A percentile compares a stretch with the other conserved stretches of the same genome.
phyloP scores from a whole-genome alignment of 1,140 invertebrate species.

The Halictus rubicundus region DNA sequence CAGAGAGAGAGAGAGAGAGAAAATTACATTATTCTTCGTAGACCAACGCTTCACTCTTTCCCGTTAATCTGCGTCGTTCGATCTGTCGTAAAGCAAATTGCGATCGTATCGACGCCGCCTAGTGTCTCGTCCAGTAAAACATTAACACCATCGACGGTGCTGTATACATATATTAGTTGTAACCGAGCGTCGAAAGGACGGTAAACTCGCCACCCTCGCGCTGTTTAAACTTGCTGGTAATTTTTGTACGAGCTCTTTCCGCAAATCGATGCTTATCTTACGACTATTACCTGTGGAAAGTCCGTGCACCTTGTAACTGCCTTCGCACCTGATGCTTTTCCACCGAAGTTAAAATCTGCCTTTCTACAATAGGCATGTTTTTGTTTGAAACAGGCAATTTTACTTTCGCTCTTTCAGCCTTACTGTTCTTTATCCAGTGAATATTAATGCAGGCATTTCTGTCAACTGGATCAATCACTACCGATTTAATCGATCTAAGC shows the following conservation, averaged over 20 bases:
- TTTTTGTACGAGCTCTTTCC: not conserved
- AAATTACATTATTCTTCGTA: not conserved
- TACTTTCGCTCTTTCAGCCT: no score
- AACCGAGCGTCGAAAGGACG: not conserved
- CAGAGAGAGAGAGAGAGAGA: not conserved
- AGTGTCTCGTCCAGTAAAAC: not conserved
- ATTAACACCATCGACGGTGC: not conserved
- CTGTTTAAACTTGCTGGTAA: not conserved
- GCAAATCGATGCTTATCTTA: not conserved
- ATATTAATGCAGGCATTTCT: no score
- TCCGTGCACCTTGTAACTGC: not conserved
- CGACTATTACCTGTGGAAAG: not conserved
- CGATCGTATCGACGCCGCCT: not conserved
- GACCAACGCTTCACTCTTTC: not conserved
- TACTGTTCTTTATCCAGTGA: no score
- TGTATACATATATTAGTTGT: not conserved
- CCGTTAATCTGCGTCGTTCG: not conserved
- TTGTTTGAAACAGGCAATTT: no score
- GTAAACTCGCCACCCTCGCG: not conserved
- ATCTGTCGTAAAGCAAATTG: conserved; percentile 1
- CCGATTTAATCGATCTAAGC: no score
- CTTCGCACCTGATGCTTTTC: not conserved
- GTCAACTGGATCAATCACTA: no score
- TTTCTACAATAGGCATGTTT: no score
- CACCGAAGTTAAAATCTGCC: not conserved